Conservation (phyloP, 2,113 vertebrate genomes). For the Lophius piscatorius region DNA sequence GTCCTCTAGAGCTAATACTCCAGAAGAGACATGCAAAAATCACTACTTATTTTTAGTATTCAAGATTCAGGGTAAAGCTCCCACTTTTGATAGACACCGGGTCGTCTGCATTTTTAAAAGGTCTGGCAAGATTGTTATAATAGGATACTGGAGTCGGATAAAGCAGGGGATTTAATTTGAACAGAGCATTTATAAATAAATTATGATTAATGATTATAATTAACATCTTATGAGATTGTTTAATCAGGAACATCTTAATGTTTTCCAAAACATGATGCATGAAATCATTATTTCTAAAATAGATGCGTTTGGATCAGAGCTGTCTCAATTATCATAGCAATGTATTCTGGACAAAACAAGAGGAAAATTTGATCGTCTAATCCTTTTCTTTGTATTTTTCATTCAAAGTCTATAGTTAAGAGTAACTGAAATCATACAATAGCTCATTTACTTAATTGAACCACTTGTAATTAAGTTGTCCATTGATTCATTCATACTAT, state of each 20-base stretch:
- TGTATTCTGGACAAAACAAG: background rate
- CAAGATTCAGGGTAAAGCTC: background rate
- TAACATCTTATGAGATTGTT: constrained; percentile 22
- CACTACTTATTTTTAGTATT: constrained; percentile 31
- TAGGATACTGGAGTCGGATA: background rate
- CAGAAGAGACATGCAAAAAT: constrained; percentile 36
- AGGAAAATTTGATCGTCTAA: constrained; percentile 7
- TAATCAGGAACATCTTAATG: constrained; percentile 28
- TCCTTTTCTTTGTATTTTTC: background rate
- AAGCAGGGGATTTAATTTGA: constrained; percentile 8
- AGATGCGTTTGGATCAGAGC: constrained; percentile 6
- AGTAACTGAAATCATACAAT: background rate
- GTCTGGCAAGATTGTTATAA: constrained; percentile 5
- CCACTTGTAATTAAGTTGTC: background rate
- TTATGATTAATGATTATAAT: constrained; percentile 13
- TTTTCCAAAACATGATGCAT: constrained; percentile 35
- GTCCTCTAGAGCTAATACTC: constrained; percentile 11
- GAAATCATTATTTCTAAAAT: constrained; percentile 37
- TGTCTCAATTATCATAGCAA: constrained; percentile 2
- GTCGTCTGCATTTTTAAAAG: constrained; percentile 18
- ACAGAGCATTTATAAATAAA: constrained; percentile 17
- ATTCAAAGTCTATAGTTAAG: background rate
- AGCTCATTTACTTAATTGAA: background rate
- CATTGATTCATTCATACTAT: background rate
- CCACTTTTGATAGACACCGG: background rate